Evolutionary conservation across 2,797 vertebrate species (phyloP).

Genomic region (Sitta carolinensis): DNA sequence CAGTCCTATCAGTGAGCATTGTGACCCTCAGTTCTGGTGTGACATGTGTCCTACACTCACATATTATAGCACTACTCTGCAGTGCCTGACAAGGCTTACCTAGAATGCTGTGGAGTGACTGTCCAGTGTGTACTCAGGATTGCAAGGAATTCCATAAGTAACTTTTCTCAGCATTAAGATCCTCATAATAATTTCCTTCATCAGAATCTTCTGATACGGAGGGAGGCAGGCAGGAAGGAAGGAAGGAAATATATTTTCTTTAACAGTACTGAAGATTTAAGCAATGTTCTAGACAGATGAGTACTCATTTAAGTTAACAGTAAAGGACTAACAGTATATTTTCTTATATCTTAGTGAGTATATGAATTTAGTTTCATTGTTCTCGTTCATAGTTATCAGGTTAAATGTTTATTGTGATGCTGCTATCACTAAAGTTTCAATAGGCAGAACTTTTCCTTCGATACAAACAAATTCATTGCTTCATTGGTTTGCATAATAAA

Average conservation of each 20-base stretch:
- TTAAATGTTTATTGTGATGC: slow-evolving; percentile 47
- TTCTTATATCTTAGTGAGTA: background rate
- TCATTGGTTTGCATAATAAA: slow-evolving; percentile 68
- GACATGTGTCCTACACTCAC: background rate
- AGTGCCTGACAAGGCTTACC: background rate
- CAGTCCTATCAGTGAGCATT: background rate
- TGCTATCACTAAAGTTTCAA: slow-evolving; percentile 36
- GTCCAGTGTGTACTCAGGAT: too few relatives aligned
- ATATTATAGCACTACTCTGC: background rate
- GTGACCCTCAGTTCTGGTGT: background rate
- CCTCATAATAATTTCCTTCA: background rate
- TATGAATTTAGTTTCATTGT: slow-evolving; percentile 1
- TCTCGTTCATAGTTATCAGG: slow-evolving; percentile 36
- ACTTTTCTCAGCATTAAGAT: background rate
- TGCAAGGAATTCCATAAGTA: background rate
- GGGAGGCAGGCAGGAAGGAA: background rate
- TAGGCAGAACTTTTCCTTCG: slow-evolving; percentile 55
- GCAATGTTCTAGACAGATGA: background rate
- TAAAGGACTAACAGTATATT: background rate
- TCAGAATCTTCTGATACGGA: background rate
- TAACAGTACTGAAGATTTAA: background rate
- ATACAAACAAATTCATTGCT: slow-evolving; percentile 69
- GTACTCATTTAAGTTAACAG: background rate
- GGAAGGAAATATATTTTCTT: background rate
- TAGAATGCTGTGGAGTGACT: background rate